Evolutionary conservation across 1,140 invertebrate species (phyloP), one percentile per base, ranked within the genome.

Genomic region (Catajapyx aquilonaris): DNA sequence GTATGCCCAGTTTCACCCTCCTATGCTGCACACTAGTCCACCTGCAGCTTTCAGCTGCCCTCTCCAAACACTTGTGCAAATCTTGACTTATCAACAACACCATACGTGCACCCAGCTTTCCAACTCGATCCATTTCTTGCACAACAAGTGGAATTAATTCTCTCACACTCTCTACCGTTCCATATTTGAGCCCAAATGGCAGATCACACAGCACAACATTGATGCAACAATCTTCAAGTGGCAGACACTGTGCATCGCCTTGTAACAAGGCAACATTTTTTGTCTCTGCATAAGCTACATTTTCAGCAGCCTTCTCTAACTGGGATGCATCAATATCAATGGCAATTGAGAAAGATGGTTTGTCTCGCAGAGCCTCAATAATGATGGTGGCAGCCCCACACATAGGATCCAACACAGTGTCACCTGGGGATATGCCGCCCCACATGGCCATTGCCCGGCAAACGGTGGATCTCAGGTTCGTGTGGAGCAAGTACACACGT

Each of bases 301-400:
- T 43, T 25, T 42, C 34, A 16, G 18, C 18, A n/a, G 41, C 41
- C 25, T 37, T 34, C 20, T 31, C n/a, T 9, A 43, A 31, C 23
- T 43, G 41, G 15, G 11, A n/a, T 4, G 31, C 10, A 22, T 43
- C 38, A n/a, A 13, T 11, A 28, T 43, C 41, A 5, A 40, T 20
- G 10, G n/a, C n/a, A 36, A n/a, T n/a, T n/a, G n/a, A n/a, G n/a
- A n/a, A n/a, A n/a, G n/a, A n/a, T n/a, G n/a, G n/a, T n/a, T n/a
- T n/a, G n/a, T n/a, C n/a, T n/a, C n/a, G n/a, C n/a, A n/a, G n/a
- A 4, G 39, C 39, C 30, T 44, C 42, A n/a, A 38, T 25, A 20
- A 44, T 20, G 28, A 44, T 44, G 13, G 42, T 44, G 16, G 23
- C 42, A 9, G 42, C 42, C 20, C 42, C 42, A 20, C 40, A 42